These are phyloP conservation scores for Morelia viridis DNA, from an alignment of 2,797 vertebrate genomes.

Conservation along the genomic window DNA sequence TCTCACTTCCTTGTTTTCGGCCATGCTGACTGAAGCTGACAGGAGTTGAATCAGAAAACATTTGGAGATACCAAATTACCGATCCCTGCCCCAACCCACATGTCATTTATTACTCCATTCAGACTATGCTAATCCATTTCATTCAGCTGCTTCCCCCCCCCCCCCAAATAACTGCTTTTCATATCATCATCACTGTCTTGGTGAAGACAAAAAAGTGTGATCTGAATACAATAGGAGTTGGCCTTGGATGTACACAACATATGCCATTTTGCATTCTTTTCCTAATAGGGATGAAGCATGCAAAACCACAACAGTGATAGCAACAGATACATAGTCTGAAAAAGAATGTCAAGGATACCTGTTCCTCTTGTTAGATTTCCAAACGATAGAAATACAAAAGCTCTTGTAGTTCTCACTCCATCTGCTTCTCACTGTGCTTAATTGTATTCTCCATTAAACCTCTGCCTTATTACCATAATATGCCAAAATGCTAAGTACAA, in stretches of 20 bases:
- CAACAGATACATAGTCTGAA: background rate
- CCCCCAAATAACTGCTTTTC: background rate
- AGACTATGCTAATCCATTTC: background rate
- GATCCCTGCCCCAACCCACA: background rate
- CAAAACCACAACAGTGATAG: background rate
- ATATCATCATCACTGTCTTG: background rate
- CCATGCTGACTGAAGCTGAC: background rate
- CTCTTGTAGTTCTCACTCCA: background rate
- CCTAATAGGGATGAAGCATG: background rate
- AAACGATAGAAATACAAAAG: background rate
- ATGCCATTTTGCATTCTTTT: background rate
- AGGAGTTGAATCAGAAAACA: background rate
- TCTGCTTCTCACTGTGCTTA: too few relatives aligned
- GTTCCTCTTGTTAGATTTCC: background rate
- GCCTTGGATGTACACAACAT: background rate
- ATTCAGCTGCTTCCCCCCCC: background rate
- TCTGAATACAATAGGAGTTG: background rate
- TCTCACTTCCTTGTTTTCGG: background rate
- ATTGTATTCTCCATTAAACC: accelerated
- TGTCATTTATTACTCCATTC: background rate
- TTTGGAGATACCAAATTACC: background rate
- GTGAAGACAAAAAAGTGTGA: background rate
- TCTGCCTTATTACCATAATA: background rate
- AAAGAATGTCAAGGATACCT: background rate
- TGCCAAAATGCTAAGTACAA: conserved; percentile 28